Evolutionary conservation across 2,797 vertebrate genomes (phyloP).

Genomic region (Oophaga sylvatica): DNA sequence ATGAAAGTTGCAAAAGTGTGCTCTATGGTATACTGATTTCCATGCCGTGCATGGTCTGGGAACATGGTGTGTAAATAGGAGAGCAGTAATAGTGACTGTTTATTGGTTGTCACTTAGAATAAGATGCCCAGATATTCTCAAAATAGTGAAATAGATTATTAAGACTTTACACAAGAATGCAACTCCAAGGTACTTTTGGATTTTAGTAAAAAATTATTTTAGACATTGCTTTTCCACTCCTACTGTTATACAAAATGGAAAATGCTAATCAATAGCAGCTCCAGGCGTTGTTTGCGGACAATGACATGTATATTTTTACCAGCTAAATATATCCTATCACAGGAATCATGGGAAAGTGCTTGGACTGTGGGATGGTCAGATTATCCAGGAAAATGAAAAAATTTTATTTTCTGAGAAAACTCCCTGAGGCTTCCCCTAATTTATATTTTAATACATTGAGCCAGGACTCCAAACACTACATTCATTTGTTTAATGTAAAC

Average conservation of each 20-base stretch:
- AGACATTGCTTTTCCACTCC: background rate
- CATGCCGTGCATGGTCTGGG: background rate
- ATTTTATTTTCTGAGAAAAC: conserved; percentile 44
- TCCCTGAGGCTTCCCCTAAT: conserved; percentile 39
- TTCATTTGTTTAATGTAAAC: conserved; percentile 31
- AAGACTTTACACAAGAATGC: background rate
- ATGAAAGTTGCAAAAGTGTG: no score
- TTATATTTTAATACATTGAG: conserved; percentile 9
- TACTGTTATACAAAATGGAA: background rate
- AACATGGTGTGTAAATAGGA: background rate
- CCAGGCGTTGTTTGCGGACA: background rate
- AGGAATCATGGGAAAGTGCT: conserved; percentile 56
- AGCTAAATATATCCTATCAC: conserved; percentile 51
- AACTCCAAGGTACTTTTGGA: background rate
- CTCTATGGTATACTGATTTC: background rate
- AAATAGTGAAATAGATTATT: background rate
- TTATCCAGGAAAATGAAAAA: conserved; percentile 40
- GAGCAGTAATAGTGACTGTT: background rate
- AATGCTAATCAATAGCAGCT: conserved; percentile 12
- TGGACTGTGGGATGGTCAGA: conserved; percentile 11
- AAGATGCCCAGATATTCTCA: background rate
- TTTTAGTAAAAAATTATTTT: background rate
- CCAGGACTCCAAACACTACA: conserved; percentile 21
- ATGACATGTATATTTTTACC: conserved; percentile 9
- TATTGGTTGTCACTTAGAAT: background rate